Evolutionary conservation across 2,113 vertebrate genomes (phyloP).

Genomic region (Petroica traversi): DNA sequence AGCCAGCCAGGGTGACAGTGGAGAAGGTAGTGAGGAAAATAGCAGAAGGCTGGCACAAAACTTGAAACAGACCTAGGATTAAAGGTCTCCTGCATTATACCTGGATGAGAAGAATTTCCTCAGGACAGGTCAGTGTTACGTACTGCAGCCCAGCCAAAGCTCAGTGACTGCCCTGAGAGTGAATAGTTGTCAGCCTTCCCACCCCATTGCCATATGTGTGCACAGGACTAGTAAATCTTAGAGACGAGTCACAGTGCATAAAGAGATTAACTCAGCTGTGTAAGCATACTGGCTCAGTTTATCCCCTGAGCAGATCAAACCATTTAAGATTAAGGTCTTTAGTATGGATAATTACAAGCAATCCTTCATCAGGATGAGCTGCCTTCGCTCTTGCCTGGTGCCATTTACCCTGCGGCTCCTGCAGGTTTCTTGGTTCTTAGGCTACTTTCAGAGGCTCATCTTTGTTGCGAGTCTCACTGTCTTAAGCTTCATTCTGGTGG

Average conservation of each 20-base stretch:
- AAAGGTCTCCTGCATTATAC: background rate
- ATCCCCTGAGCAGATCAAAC: slow-evolving; percentile 36
- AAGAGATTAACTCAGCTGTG: slow-evolving; percentile 7
- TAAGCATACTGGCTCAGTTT: background rate
- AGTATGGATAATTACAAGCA: slow-evolving; percentile 7
- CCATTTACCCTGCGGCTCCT: background rate
- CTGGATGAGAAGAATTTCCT: background rate
- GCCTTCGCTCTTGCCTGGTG: background rate
- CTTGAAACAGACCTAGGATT: background rate
- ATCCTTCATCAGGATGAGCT: background rate
- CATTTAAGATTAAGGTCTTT: slow-evolving; percentile 22
- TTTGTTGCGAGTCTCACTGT: background rate
- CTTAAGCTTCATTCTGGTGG: background rate
- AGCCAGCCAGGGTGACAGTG: background rate
- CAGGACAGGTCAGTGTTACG: background rate
- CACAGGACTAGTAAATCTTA: background rate
- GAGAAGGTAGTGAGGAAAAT: background rate
- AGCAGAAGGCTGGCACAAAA: background rate
- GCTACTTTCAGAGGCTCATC: background rate
- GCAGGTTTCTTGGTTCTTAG: background rate
- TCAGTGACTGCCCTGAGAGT: background rate
- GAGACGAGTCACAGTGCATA: background rate
- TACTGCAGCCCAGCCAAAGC: background rate
- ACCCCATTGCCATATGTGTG: background rate
- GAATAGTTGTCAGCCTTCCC: background rate